Evolutionary conservation across 2,888 invertebrate species (phyloP), one percentile per base, ranked within the genome.

Genomic region (Neoitamus cyanurus): DNA sequence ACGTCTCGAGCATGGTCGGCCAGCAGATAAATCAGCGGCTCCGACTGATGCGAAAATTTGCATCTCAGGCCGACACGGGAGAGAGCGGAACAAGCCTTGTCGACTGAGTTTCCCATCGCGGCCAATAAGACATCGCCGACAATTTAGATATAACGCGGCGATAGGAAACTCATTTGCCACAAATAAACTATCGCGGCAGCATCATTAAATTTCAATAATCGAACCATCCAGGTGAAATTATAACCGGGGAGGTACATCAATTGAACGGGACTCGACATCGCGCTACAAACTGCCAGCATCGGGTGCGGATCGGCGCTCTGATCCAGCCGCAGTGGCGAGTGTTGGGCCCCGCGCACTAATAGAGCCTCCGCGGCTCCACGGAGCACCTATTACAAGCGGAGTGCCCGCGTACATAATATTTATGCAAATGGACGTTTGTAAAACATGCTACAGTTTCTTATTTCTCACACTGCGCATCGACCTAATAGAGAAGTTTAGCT

Each of bases 361-460:
- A 58, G 34, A 20, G 78, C 46, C 80, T 31, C 31, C n/a, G 20
- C 80, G 48, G 80, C 15, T 9, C n/a, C 31, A 6, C 31, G 80
- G 34, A 31, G 82, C 86, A 84, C 84, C 86, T 83, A 84, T 85
- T 85, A 84, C 83, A 82, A 58, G 77, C 77, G 9, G 30, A 83
- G 84, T 84, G 83, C 36, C 83, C 84, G 83, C 84, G 84, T 84
- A 84, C 86, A 86, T 86, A 84, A 86, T 85, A 85, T 86, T 86
- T 86, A 86, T 86, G 86, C 86, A 86, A 86, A 86, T 86, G 84
- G 83, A 82, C 83, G 83, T 86, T 86, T 86, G 85, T 86, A 85
- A 84, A 83, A 85, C 86, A 85, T 86, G 85, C 84, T 86, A 86
- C 75, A 86, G 84, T 83, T 86, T 85, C 84, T 83, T 84, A 84